Evolutionary conservation across 2,888 invertebrate genomes (phyloP).

Genomic region (Teleogryllus oceanicus): DNA sequence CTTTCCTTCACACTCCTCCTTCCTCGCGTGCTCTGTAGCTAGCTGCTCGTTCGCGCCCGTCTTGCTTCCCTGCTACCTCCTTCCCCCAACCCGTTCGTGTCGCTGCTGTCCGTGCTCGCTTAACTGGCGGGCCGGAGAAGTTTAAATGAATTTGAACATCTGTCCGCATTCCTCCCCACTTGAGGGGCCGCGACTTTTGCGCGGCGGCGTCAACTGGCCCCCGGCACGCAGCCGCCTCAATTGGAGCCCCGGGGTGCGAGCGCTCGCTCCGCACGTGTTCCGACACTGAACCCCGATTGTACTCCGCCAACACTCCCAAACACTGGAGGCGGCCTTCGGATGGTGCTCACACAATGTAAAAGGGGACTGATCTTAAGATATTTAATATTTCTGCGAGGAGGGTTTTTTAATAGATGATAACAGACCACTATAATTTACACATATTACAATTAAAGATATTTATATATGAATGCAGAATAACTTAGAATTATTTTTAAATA

Average conservation of each 20-base stretch:
- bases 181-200: conserved; percentile 21
- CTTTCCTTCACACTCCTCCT: neutral
- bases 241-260: conserved; percentile 2
- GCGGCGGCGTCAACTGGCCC: conserved; percentile 19
- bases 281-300: neutral
- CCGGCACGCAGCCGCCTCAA: conserved; percentile 18
- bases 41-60: neutral
- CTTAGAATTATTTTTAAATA: no score
- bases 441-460: no score
- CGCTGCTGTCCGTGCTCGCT: neutral
- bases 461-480: no score
- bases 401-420: no score
- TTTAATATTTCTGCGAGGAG: no score
- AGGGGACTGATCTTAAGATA: no score
- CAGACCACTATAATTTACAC: no score
- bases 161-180: conserved; percentile 8
- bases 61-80: neutral
- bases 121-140: neutral
- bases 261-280: neutral
- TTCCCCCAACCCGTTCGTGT: neutral
- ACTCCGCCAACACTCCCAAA: no score
- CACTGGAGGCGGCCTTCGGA: no score
- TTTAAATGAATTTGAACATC: conserved; percentile 18
- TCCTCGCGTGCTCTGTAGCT: neutral
- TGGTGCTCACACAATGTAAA: no score